Evolutionary conservation across 2,113 vertebrate species (phyloP), one percentile per base, ranked within the genome.

Genomic region (Ptychochromis oligacanthus): DNA sequence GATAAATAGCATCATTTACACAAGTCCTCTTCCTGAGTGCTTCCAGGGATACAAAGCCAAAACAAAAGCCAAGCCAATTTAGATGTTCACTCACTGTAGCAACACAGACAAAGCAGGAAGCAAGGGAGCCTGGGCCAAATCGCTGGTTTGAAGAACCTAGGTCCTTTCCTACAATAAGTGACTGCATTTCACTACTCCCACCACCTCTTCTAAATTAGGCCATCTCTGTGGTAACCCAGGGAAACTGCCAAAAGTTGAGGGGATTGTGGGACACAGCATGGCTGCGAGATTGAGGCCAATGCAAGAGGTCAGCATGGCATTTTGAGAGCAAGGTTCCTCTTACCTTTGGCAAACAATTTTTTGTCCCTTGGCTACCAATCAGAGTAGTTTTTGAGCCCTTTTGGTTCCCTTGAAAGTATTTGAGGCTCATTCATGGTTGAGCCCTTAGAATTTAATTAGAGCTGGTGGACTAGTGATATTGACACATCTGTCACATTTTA

Each of bases 341-440:
- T 90, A 92, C 89, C 91, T 87, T 84, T 91, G 85, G 87, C 86
- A 88, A 91, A 91, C 92, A 87, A 81, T 91, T 89, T 89, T 52
- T 60, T 4, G 22, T 93, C 92, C 92, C 92, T 79, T 54, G 88
- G 93, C 87, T 87, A 86, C 88, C 92, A 93, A 91, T 94, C 91
- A 91, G 46, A 88, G 76, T 49, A 36, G 61, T 75, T 76, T 88
- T 58, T 80, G 58, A 83, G 80, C 67, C 70, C 61, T 46, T 89
- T 89, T 40, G n/a, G 80, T 78, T 83, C 55, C 24, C 79, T 83
- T 80, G 20, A 70, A 87, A 61, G 67, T 82, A 80, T 80, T 80
- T 56, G 6, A 80, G 55, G 58, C 84, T 77, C 55, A 40, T 80
- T 85, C 80, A 64, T 8, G 17, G 43, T 56, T 59, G 56, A 86